Evolutionary conservation across 2,113 vertebrate genomes (phyloP).

Genomic region (Equus quagga): DNA sequence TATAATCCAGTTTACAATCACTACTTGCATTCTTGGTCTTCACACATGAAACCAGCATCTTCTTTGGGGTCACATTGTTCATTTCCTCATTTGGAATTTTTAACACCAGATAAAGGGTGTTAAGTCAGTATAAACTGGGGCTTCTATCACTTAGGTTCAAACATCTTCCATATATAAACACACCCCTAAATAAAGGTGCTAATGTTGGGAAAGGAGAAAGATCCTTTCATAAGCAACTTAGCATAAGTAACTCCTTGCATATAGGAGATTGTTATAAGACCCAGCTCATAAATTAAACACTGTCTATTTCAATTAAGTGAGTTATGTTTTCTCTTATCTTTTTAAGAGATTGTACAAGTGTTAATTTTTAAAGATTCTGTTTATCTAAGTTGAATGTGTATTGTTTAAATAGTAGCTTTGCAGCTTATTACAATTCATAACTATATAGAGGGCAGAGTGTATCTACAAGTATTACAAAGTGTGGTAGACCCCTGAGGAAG

Average conservation of each 20-base stretch:
- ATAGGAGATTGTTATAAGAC: background rate
- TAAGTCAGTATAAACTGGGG: constrained; percentile 50
- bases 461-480: constrained; percentile 19
- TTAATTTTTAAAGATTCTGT: constrained; percentile 60
- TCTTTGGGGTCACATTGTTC: constrained; percentile 61
- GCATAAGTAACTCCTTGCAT: background rate
- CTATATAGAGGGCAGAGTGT: background rate
- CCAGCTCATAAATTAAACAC: constrained; percentile 59
- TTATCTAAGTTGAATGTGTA: constrained; percentile 54
- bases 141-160: constrained; percentile 57
- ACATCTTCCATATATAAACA: constrained; percentile 54
- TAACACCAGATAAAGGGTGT: constrained; percentile 36
- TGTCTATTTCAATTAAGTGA: constrained; percentile 27
- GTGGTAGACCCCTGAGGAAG: constrained; percentile 40
- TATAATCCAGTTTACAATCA: constrained; percentile 43
- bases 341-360: constrained; percentile 22
- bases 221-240: constrained; percentile 50
- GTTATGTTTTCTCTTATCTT: constrained; percentile 31
- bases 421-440: background rate
- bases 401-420: constrained; percentile 52
- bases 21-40: constrained; percentile 28
- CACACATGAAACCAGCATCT: background rate
- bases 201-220: constrained; percentile 41
- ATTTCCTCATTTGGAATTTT: constrained; percentile 67
- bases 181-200: constrained; percentile 73